Conservation (phyloP, 2,113 vertebrate species). For the Brevimyrus niger region DNA sequence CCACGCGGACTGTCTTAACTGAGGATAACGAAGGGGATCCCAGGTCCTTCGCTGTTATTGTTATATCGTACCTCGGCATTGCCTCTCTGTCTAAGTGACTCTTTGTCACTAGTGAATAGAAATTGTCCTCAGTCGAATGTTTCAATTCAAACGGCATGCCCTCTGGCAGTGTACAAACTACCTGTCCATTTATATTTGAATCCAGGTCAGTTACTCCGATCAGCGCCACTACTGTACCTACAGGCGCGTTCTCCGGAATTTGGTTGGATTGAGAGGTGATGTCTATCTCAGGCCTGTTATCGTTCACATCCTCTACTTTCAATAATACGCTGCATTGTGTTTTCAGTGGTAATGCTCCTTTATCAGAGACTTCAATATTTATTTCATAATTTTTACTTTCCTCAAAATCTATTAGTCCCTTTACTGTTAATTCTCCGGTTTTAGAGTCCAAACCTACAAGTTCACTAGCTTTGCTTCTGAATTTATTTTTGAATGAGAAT, state of each 20-base stretch:
- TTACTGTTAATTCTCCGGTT: constrained; percentile 26
- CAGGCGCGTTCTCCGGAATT: constrained; percentile 41
- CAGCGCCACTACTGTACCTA: constrained; percentile 14
- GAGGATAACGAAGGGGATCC: constrained; percentile 41
- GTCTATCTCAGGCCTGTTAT: constrained; percentile 39
- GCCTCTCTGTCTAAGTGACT: constrained; percentile 51
- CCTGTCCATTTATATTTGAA: constrained; percentile 46
- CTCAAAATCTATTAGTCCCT: constrained; percentile 27
- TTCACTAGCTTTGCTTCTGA: background rate
- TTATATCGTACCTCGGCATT: constrained; percentile 40
- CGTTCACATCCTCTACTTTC: constrained; percentile 31
- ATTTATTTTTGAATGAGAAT: constrained; percentile 26
- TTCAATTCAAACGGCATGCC: constrained; percentile 50
- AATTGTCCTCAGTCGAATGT: constrained; percentile 47
- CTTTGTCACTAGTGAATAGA: constrained; percentile 52
- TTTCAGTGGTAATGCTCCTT: background rate
- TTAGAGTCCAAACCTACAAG: constrained; percentile 27
- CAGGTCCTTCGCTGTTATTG: constrained; percentile 49
- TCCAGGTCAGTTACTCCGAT: constrained; percentile 27
- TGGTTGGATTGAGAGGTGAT: constrained; percentile 45
- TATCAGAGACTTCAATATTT: constrained; percentile 23
- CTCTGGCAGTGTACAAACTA: constrained; percentile 32
- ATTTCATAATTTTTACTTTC: constrained; percentile 3
- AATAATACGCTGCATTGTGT: constrained; percentile 26
- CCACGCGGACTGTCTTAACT: constrained; percentile 42